These are phyloP conservation scores for Tylochromis polylepis DNA, from an alignment of 2,113 vertebrate species.

Conservation along the genomic window DNA sequence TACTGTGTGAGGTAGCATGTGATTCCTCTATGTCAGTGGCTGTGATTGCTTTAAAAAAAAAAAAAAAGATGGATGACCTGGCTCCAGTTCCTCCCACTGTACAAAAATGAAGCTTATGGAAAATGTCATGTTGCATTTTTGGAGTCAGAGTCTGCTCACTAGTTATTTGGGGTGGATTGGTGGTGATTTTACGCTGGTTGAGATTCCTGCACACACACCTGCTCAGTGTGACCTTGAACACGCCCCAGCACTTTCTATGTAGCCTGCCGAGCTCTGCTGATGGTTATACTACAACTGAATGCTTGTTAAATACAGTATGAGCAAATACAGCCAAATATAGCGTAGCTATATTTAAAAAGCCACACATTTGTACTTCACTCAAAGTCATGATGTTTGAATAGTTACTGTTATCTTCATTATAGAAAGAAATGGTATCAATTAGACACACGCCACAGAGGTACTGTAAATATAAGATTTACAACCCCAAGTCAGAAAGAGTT, in stretches of 20 bases:
- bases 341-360: too few species aligned
- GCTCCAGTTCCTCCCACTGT: background rate
- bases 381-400: background rate
- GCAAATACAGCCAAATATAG: too few species aligned
- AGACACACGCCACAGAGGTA: background rate
- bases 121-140: background rate
- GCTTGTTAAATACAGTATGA: too few species aligned
- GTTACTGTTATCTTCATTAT: background rate
- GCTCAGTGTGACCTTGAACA: background rate
- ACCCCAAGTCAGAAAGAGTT: too few species aligned
- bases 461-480: background rate
- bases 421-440: background rate
- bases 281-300: too few species aligned
- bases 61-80: background rate
- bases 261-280: too few species aligned
- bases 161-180: background rate
- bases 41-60: background rate
- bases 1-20: background rate
- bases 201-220: background rate
- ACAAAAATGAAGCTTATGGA: background rate
- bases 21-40: background rate
- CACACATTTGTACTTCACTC: accelerated
- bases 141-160: background rate
- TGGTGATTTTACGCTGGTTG: background rate
- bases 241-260: background rate